Conservation (phyloP, 2,888 invertebrate genomes). For the Macropis europaea region DNA sequence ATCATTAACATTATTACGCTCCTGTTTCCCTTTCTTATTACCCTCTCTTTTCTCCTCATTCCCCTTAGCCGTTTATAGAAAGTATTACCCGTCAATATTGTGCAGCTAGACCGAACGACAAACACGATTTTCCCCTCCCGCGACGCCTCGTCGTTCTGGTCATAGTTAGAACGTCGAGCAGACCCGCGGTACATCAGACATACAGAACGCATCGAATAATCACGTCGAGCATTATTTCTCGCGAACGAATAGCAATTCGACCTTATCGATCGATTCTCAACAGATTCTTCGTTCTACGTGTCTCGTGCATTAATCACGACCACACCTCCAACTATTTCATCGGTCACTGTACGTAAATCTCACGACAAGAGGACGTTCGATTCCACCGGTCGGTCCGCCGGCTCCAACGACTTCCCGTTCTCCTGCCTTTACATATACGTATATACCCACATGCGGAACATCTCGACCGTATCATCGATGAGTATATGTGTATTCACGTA, state of each 20-base stretch:
- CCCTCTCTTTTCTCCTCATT: background rate
- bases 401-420: constrained; percentile 29
- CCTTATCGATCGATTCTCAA: constrained; percentile 35
- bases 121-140: constrained; percentile 18
- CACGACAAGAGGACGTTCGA: constrained; percentile 46
- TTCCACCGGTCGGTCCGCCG: constrained; percentile 24
- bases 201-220: constrained; percentile 18
- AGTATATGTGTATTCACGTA: constrained; percentile 13
- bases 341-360: constrained; percentile 47
- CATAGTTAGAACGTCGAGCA: constrained; percentile 9
- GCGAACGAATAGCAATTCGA: constrained; percentile 33
- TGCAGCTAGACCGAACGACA: constrained; percentile 68
- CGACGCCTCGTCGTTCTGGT: constrained; percentile 28
- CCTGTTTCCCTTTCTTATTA: background rate
- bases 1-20: constrained; percentile 18
- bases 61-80: constrained; percentile 56
- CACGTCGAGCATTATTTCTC: constrained; percentile 21
- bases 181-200: background rate
- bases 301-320: constrained; percentile 38
- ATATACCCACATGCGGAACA: constrained; percentile 38
- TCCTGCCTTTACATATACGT: constrained; percentile 1
- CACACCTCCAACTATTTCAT: constrained; percentile 43
- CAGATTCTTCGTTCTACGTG: constrained; percentile 42
- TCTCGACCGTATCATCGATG: constrained; percentile 39
- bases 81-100: constrained; percentile 71